Evolutionary conservation across 2,797 vertebrate species (phyloP).

Genomic region (Allenopithecus nigroviridis): DNA sequence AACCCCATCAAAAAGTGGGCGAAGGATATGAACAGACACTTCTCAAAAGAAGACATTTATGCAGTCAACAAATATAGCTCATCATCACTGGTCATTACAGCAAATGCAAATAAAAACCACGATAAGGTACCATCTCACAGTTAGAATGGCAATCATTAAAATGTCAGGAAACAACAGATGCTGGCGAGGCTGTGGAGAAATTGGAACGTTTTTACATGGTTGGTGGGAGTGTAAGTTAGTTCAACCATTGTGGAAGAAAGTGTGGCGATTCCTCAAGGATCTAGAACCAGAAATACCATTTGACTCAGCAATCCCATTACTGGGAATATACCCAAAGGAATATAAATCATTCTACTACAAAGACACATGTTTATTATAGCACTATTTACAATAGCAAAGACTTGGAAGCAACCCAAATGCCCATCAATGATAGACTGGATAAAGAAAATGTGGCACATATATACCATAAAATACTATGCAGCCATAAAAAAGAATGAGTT

Average conservation of each 20-base stretch:
- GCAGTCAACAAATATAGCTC: not conserved
- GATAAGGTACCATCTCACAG: not conserved
- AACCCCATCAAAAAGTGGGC: not conserved
- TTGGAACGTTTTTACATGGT: not conserved
- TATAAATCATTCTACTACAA: not conserved
- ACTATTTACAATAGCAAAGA: not conserved
- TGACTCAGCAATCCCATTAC: not conserved
- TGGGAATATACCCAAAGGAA: not conserved
- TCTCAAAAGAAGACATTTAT: not conserved
- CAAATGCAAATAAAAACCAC: not conserved
- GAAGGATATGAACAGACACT: not conserved
- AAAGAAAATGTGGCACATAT: not conserved
- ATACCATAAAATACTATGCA: not conserved
- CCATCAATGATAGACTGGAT: not conserved
- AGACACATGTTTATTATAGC: not conserved
- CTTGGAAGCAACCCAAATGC: not conserved
- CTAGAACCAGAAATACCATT: not conserved
- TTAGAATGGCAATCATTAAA: not conserved
- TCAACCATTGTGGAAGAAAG: not conserved
- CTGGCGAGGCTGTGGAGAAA: not conserved
- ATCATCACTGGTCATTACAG: not conserved
- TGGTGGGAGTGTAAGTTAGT: not conserved
- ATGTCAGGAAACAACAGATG: not conserved
- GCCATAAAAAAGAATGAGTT: not conserved
- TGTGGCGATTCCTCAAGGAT: not conserved